Evolutionary conservation across 2,113 vertebrate species (phyloP).

Genomic region (Ranitomeya imitator): DNA sequence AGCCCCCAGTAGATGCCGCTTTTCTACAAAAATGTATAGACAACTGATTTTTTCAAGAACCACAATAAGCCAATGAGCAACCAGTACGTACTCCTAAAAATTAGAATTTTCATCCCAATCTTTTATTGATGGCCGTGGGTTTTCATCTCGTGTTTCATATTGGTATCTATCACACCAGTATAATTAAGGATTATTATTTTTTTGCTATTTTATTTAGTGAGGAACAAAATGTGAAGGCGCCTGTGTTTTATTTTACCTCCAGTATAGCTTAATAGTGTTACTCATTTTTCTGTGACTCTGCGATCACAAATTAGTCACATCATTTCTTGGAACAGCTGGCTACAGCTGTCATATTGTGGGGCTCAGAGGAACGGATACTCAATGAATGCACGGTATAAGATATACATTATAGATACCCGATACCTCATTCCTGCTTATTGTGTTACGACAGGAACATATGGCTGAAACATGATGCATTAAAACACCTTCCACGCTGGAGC

Average conservation of each 20-base stretch:
- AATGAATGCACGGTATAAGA: background rate
- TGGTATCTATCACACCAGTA: no score
- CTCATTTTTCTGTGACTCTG: background rate
- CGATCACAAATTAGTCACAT: background rate
- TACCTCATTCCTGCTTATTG: background rate
- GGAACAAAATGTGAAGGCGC: background rate
- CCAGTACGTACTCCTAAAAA: no score
- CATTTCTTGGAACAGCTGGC: constrained; percentile 22
- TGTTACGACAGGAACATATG: constrained; percentile 25
- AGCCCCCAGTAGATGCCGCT: no score
- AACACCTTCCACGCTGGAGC: constrained; percentile 1
- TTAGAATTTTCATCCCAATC: no score
- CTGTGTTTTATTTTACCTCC: background rate
- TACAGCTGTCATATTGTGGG: background rate
- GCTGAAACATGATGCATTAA: constrained; percentile 40
- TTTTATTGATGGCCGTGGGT: no score
- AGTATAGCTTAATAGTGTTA: background rate
- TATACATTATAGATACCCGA: constrained; percentile 10
- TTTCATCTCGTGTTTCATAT: no score
- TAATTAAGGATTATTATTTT: background rate
- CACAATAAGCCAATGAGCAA: no score
- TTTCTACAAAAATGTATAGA: no score
- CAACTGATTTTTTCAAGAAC: no score
- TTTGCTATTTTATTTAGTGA: background rate
- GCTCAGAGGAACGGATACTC: constrained; percentile 1